Evolutionary conservation across 2,888 invertebrate species (phyloP), one percentile per base, ranked within the genome.

Genomic region (Anoplius nigerrimus): DNA sequence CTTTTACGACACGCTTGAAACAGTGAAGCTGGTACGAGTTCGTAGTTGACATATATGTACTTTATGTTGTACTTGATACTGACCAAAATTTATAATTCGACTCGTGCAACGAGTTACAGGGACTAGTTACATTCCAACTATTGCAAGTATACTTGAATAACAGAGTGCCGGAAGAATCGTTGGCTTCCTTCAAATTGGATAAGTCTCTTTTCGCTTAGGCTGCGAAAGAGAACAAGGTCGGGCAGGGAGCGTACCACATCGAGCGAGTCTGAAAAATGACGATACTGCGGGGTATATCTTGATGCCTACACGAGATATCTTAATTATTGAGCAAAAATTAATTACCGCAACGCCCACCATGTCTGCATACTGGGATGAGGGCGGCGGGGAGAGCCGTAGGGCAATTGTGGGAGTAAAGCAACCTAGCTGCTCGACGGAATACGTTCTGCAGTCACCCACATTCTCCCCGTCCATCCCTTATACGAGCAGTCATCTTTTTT

Each of bases 261-360:
- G 51, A 5, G 43, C 57, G 57, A 46, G 60, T 22, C 69, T 82
- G 84, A 83, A 84, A 84, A 83, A 83, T 83, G 74, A 78, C 65
- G 76, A 73, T 76, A 78, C 82, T 82, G 65, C 74, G 69, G 81
- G 79, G 74, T 76, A 80, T 79, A 77, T 75, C 72, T 74, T 72
- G 68, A 66, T 71, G 69, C 78, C 77, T 70, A 71, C 75, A 55
- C 63, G 69, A 75, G 83, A 85, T 85, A 85, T 84, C 85, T 85
- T 85, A 85, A 85, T 85, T 85, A 84, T 85, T 80, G 63, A 76
- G 83, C 75, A 81, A 83, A 85, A 85, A 85, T 85, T 85, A 84
- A 85, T 85, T 84, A 85, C 78, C 72, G 78, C 72, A 83, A 84
- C 84, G 84, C 85, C 84, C 82, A 84, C 79, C 69, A 65, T 56